Base-by-base conservation (phyloP, 2,888 invertebrate species). In the Euphydryas editha region DNA sequence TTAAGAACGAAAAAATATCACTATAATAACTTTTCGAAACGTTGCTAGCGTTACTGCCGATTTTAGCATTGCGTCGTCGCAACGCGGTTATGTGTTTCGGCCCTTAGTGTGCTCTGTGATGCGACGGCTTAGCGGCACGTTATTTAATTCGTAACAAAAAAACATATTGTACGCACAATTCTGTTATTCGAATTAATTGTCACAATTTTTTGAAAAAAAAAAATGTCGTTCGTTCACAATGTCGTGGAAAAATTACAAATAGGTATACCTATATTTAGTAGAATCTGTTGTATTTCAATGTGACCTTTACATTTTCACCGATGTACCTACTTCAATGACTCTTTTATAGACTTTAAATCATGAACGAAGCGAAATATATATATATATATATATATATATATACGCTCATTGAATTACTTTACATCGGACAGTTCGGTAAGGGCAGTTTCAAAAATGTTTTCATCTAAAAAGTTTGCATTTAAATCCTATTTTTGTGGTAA, bases 371-470 rank as follows among this genome's bases (percentile, higher is more conserved):
- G 72, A 76, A 77, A 80, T 80, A n/a, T n/a, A n/a, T n/a, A n/a
- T n/a, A n/a, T n/a, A n/a, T n/a, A 70, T 65, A 85, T 84, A 79
- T 77, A 83, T 84, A n/a, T 76, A 81, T 80, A 76, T 81, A 71
- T 72, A 65, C 57, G 56, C 49, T 63, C 55, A 55, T 62, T 20
- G 59, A 69, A 69, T 67, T 56, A 49, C 59, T 46, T 62, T 49
- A 30, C 24, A 36, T 49, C 39, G 42, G 57, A 39, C 24, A 49
- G 21, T 46, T 37, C 11, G 39, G 11, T n/a, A 15, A 37, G 15
- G 18, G 13, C 11, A 1, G 15, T 30, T 8, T 17, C 37, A 39
- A 56, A 51, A 51, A 0, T 10, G 20, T 46, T 46, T 46, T 17
- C 10, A 18, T 18, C 5, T 46, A 17, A 46, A 10, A 46, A 17